These are phyloP conservation scores for Oenanthe oenanthe DNA, from an alignment of 2,113 vertebrate genomes.

Conservation along the genomic window DNA sequence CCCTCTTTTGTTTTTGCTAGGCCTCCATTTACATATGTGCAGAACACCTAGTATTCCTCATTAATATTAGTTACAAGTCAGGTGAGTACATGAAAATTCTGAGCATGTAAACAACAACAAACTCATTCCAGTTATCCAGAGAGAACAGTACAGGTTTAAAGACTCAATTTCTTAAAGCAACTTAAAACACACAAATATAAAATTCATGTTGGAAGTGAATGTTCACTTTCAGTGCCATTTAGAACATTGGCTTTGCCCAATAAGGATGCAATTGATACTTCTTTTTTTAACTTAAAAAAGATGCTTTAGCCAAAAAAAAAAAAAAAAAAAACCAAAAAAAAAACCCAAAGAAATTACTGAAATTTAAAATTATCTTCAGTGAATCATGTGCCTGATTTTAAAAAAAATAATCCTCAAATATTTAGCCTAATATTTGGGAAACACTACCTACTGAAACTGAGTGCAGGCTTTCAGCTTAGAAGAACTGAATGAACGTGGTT, in stretches of 20 bases:
- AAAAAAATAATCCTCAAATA: not conserved
- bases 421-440: not conserved
- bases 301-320: not conserved
- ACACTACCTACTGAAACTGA: not conserved
- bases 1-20: not conserved
- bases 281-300: not conserved
- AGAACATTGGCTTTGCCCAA: not conserved
- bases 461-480: not conserved
- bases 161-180: not conserved
- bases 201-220: not conserved
- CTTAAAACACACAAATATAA: not conserved
- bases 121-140: not conserved
- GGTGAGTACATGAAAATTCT: not conserved
- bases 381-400: fast-evolving
- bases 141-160: not conserved
- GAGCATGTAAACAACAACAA: not conserved
- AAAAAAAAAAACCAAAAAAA: not conserved
- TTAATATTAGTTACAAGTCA: not conserved
- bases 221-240: not conserved
- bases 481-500: not conserved
- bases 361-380: not conserved
- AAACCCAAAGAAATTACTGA: not conserved
- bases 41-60: not conserved
- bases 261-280: not conserved
- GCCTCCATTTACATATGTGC: not conserved